Percentiles rank a stretch among this genome's conserved stretches.
Conservation (phyloP, 1,140 invertebrate species). For the Cydia amplana region DNA sequence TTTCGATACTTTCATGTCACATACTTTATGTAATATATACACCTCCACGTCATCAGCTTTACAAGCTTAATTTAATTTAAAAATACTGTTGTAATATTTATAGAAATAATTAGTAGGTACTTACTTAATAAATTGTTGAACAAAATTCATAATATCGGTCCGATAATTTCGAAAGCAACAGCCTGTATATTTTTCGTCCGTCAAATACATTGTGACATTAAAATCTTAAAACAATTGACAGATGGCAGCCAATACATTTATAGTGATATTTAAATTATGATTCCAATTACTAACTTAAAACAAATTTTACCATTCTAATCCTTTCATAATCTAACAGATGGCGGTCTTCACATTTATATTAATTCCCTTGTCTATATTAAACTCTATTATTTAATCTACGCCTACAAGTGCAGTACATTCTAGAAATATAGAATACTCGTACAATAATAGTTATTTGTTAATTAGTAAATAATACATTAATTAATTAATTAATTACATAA, state of each 20-base stretch:
- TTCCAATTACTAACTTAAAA: background rate
- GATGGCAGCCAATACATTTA: background rate
- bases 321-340: constrained; percentile 17
- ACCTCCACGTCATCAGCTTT: no score
- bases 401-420: constrained; percentile 22
- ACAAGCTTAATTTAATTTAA: no score
- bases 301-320: background rate
- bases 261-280: background rate
- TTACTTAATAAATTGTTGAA: no score
- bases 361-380: constrained; percentile 27
- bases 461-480: constrained; percentile 10
- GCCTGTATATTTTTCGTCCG: background rate
- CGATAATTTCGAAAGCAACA: no score
- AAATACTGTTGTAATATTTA: no score
- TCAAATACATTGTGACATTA: background rate
- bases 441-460: background rate
- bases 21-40: no score
- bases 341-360: background rate
- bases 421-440: constrained; percentile 23
- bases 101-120: no score
- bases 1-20: background rate
- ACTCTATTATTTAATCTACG: background rate
- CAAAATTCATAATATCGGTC: no score
- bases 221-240: background rate
- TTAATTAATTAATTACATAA: background rate